Conservation (phyloP, 2,888 invertebrate species). For the Pterostichus niger region DNA sequence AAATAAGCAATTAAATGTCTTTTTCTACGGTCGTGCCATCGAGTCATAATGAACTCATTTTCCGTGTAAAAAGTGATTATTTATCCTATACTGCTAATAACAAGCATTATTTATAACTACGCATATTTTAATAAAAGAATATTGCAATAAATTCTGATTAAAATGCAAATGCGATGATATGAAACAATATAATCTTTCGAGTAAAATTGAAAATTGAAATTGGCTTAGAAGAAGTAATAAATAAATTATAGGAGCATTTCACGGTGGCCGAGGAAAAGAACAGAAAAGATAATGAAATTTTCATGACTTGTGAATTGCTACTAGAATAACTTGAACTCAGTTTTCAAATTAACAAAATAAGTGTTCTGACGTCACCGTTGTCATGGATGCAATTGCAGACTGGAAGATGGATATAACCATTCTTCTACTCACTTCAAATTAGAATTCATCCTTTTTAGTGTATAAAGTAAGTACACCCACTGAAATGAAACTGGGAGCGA, state of each 20-base stretch:
- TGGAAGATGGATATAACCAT: not conserved
- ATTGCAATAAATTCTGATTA: too few species aligned
- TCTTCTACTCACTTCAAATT: slow-evolving; percentile 14
- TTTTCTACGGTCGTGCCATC: too few species aligned
- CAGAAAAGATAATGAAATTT: slow-evolving; percentile 38
- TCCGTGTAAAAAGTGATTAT: too few species aligned
- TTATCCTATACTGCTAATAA: too few species aligned
- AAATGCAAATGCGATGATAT: too few species aligned
- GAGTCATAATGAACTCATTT: too few species aligned
- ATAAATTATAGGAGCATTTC: slow-evolving; percentile 16
- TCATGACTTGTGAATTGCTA: slow-evolving; percentile 25
- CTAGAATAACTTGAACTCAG: slow-evolving; percentile 11
- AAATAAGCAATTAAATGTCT: too few species aligned
- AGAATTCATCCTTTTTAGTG: slow-evolving; percentile 1
- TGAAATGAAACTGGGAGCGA: too few species aligned
- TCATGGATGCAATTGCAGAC: slow-evolving; percentile 26
- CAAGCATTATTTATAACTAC: too few species aligned
- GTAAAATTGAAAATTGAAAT: slow-evolving; percentile 25
- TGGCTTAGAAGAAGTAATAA: slow-evolving; percentile 12
- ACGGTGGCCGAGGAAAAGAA: slow-evolving; percentile 22
- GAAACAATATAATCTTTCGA: slow-evolving; percentile 3
- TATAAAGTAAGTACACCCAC: too few species aligned
- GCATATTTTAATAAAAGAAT: too few species aligned
- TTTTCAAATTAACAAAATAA: slow-evolving; percentile 47
- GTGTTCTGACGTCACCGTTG: slow-evolving; percentile 41